Evolutionary conservation across 2,888 invertebrate genomes (phyloP), one percentile per base, ranked within the genome.

Genomic region (Pseudoips prasinana): DNA sequence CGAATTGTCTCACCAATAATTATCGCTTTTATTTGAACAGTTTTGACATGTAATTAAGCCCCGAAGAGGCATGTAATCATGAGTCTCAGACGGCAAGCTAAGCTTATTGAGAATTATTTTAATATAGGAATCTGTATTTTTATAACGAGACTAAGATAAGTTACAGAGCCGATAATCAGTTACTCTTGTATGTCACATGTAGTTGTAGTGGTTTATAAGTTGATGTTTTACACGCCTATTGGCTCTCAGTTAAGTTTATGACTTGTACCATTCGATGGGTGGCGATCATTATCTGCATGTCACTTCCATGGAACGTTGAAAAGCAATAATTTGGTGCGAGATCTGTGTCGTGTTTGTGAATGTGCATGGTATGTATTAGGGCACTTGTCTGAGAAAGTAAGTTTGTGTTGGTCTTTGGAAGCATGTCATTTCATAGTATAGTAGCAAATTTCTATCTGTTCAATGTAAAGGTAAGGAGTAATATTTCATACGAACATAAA

Each of bases 51-150:
- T 35, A 45, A 52, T 50, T 48, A 59, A 77, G 83, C 79, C 83
- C 75, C 46, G 54, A 55, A 79, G 86, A 86, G 87, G 86, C 85
- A 78, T 62, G 71, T 69, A 70, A 56, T 62, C 61, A 66, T 66
- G 82, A 83, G 83, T 82, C 83, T 84, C 87, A 78, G 71, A 72
- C 63, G 82, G 78, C 84, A 80, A 80, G 81, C 81, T 81, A 80
- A 76, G 73, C 76, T 79, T 78, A 70, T 78, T 70, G 76, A 83
- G 74, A 76, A 76, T 84, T 79, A 64, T 58, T 81, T 81, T 74
- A 78, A 76, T 72, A 76, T 83, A 84, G 74, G 76, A 75, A 82
- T 76, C 82, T 81, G 86, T 87, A 87, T 87, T 88, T 84, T 87
- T 87, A 73, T 87, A 85, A 77, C 60, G 64, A 67, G 67, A 71